phyloP scores from a whole-genome alignment of 2,113 vertebrate genomes.

The Budorcas taxicolor region DNA sequence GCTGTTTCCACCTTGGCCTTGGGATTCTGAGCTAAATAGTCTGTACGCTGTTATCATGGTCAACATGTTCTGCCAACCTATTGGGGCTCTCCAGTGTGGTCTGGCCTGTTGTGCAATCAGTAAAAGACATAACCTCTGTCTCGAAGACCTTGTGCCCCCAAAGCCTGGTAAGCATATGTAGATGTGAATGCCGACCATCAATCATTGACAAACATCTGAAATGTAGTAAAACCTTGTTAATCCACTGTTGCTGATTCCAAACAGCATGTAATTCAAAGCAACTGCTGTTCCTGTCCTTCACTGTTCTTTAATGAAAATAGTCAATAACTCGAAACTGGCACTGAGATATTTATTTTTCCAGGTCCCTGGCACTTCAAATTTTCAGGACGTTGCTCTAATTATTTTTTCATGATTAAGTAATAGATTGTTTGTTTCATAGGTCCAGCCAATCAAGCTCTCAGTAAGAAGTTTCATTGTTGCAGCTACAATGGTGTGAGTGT shows the following conservation, averaged over 20 bases:
- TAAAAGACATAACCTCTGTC: constrained; percentile 7
- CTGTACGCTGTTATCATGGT: neutral
- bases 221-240: constrained; percentile 35
- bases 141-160: neutral
- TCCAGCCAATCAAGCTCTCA: neutral
- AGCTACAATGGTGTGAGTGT: neutral
- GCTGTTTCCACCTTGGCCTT: constrained; percentile 46
- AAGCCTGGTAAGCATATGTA: constrained; percentile 39
- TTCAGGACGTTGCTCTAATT: constrained; percentile 13
- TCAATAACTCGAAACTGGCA: constrained; percentile 12
- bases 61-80: neutral
- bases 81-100: constrained; percentile 33
- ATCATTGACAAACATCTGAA: constrained; percentile 47
- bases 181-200: constrained; percentile 28
- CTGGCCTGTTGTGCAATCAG: neutral
- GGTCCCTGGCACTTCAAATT: constrained; percentile 1
- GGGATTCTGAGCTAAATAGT: neutral
- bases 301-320: constrained; percentile 44
- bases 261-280: constrained; percentile 54
- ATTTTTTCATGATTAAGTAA: neutral
- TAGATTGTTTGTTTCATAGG: neutral
- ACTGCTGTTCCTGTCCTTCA: neutral
- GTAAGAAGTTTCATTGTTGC: neutral
- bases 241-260: constrained; percentile 13
- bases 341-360: neutral